Percentiles rank a stretch among this genome's conserved stretches.
Conservation (phyloP, 2,888 invertebrate genomes). For the Pemphredon lugubris region DNA sequence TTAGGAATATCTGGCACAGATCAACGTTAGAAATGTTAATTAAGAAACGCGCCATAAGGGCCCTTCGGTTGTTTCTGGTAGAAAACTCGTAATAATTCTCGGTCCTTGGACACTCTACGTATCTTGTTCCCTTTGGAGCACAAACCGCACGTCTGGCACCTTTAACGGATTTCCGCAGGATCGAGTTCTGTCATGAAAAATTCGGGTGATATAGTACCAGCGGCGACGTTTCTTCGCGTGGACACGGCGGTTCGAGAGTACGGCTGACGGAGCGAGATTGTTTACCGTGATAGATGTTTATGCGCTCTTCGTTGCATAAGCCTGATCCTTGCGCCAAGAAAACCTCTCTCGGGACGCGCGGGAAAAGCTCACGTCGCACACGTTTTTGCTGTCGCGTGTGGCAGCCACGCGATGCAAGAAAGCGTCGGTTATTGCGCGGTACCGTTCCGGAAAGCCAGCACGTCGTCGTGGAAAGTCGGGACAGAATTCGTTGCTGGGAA, state of each 20-base stretch:
- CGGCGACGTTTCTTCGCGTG: slow-evolving; percentile 8
- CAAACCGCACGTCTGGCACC: slow-evolving; percentile 23
- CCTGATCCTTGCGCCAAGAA: slow-evolving; percentile 56
- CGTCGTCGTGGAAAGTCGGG: slow-evolving; percentile 30
- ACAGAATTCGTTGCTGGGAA: slow-evolving; percentile 50
- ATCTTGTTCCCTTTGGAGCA: slow-evolving; percentile 8
- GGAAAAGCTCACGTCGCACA: slow-evolving; percentile 62
- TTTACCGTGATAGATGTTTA: slow-evolving; percentile 69
- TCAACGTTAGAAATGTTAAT: slow-evolving; percentile 6
- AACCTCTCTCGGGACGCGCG: slow-evolving; percentile 64
- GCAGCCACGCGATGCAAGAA: slow-evolving; percentile 13
- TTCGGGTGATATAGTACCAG: slow-evolving; percentile 11
- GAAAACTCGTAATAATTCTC: slow-evolving; percentile 25
- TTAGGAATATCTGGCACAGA: slow-evolving; percentile 2
- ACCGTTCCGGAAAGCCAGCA: slow-evolving; percentile 6
- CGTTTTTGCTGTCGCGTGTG: slow-evolving; percentile 56
- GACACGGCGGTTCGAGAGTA: slow-evolving; percentile 28
- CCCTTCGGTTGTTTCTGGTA: slow-evolving; percentile 21
- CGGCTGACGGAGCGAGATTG: slow-evolving; percentile 48
- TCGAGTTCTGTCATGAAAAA: slow-evolving; percentile 13
- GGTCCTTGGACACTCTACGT: slow-evolving; percentile 15
- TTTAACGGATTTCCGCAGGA: slow-evolving; percentile 14
- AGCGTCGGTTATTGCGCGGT: slow-evolving; percentile 9
- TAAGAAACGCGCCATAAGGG: slow-evolving; percentile 34
- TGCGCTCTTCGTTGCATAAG: slow-evolving; percentile 72